A percentile compares a stretch with the other conserved stretches of the same genome.
Conservation (phyloP, 2,797 vertebrate species). For the Discoglossus pictus region DNA sequence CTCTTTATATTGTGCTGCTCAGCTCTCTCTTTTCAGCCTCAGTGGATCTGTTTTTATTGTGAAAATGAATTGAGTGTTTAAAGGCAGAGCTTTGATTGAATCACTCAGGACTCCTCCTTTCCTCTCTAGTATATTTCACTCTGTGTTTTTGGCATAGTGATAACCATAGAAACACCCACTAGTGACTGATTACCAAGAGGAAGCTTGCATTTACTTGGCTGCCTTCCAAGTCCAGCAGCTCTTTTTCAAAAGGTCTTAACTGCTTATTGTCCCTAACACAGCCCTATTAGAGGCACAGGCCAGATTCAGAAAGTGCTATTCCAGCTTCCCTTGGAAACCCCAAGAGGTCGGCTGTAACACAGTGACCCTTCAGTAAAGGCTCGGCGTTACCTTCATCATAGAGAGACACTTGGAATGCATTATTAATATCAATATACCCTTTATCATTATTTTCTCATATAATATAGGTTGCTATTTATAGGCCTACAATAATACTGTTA, state of each 20-base stretch:
- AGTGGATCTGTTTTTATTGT: too few species aligned
- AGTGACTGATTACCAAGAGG: slow-evolving; percentile 42
- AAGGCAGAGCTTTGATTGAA: neutral
- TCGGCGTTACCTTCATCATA: too few species aligned
- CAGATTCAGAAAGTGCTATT: neutral
- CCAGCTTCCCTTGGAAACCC: slow-evolving; percentile 7
- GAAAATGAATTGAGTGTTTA: too few species aligned
- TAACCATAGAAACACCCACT: slow-evolving; percentile 29
- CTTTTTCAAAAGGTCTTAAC: slow-evolving; percentile 37
- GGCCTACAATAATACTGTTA: too few species aligned
- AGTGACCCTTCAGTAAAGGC: slow-evolving; percentile 11
- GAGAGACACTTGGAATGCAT: too few species aligned
- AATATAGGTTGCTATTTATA: too few species aligned
- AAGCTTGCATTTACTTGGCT: slow-evolving; percentile 32
- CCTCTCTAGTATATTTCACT: neutral
- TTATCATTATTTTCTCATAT: too few species aligned
- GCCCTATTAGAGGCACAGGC: neutral
- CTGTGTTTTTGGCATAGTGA: slow-evolving; percentile 30
- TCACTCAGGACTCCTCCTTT: slow-evolving; percentile 11
- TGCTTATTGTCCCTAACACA: slow-evolving; percentile 34
- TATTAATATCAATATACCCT: too few species aligned
- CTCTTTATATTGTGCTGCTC: too few species aligned
- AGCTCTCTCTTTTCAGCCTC: too few species aligned
- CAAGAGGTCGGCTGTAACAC: neutral
- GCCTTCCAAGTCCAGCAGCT: slow-evolving; percentile 22